phyloP scores from a whole-genome alignment of 2,888 invertebrate species.

The Eupelmus urozonus region DNA sequence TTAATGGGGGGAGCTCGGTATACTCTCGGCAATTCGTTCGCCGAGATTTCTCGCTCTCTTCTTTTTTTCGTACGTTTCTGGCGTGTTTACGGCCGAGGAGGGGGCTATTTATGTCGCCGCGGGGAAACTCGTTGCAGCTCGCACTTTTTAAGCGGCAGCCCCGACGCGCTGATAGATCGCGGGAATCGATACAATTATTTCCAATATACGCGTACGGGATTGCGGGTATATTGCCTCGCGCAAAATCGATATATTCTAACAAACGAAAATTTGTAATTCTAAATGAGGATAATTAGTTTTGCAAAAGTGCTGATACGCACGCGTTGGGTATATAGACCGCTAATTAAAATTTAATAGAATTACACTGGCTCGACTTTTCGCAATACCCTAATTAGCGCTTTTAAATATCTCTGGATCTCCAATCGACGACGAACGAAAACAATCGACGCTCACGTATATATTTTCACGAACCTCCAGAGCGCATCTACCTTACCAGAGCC shows the following conservation, averaged over 20 bases:
- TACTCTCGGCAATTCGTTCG: slow-evolving; percentile 25
- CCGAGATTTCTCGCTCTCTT: not conserved
- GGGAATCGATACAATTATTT: slow-evolving; percentile 23
- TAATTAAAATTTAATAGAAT: not conserved
- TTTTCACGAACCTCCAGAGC: no score
- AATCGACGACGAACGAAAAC: slow-evolving; percentile 17
- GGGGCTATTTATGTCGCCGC: slow-evolving; percentile 18
- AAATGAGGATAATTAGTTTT: not conserved
- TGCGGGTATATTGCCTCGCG: no score
- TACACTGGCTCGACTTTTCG: not conserved
- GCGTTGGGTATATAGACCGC: not conserved
- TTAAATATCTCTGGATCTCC: not conserved
- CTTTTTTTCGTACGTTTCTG: not conserved
- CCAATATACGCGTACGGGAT: not conserved
- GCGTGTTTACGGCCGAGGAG: not conserved
- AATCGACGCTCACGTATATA: no score
- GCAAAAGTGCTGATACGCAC: no score
- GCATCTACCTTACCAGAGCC: no score
- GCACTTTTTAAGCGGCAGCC: no score
- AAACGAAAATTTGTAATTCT: not conserved
- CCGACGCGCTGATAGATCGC: slow-evolving; percentile 6
- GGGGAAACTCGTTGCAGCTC: slow-evolving; percentile 5
- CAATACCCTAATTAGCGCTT: no score
- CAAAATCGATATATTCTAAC: no score
- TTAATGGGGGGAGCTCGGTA: slow-evolving; percentile 26